Base-by-base conservation (phyloP, 1,140 invertebrate genomes). In the Stenopsyche tienmushanensis region DNA sequence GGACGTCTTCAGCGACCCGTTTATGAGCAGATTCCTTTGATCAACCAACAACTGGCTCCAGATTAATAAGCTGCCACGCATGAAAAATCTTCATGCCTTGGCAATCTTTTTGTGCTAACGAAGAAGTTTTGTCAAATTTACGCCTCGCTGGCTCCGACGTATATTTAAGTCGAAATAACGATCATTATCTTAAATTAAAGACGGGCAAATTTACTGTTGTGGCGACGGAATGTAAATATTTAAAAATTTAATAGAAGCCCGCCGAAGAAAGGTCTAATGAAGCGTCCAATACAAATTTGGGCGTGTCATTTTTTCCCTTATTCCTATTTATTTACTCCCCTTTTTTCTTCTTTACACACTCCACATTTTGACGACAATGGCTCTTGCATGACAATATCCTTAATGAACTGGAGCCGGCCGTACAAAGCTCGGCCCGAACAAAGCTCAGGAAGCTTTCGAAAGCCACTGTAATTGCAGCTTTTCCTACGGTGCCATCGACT, bases 211-310 rank as follows among this genome's bases (percentile, higher is more conserved):
- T n/a, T n/a, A n/a, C n/a, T n/a, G n/a, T n/a, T n/a, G n/a, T n/a
- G n/a, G n/a, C n/a, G n/a, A n/a, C n/a, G n/a, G n/a, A n/a, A n/a
- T n/a, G n/a, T n/a, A n/a, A n/a, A n/a, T n/a, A n/a, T n/a, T n/a
- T 21, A n/a, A 21, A 49, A 49, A 49, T 49, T 21, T 49, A 49
- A 49, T 49, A 49, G 45, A 49, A 17, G 17, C 45, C 18, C 23
- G 18, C 23, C 23, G 18, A 20, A 10, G 24, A 34, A 54, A 54
- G 52, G 26, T 57, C 54, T 57, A 57, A 57, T 42, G 54, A 57
- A 57, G 54, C 54, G 54, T 57, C 54, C 54, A 42, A 54, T 54
- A 54, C 52, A 54, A 54, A 54, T n/a, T 54, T 54, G 52, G 52
- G 21, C 25, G 26, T 42, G 34, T 24, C 39, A 7, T 25, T 29